phyloP scores from a whole-genome alignment of 2,113 vertebrate species.

The Melanocharis versteri region DNA sequence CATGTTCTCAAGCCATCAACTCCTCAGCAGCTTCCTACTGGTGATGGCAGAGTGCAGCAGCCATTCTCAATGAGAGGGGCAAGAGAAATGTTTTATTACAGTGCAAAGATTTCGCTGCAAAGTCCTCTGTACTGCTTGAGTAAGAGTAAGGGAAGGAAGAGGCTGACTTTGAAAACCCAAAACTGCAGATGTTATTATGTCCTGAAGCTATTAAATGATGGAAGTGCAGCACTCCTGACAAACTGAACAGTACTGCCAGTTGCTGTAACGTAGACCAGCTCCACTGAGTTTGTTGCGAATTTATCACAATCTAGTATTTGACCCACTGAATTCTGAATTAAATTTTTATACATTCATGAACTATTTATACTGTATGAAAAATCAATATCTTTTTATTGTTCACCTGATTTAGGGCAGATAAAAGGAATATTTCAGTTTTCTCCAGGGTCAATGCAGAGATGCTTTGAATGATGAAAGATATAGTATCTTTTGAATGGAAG shows the following conservation, averaged over 20 bases:
- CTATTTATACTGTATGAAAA: background rate
- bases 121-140: background rate
- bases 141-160: background rate
- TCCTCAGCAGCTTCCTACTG: background rate
- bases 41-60: background rate
- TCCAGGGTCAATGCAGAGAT: background rate
- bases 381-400: slow-evolving; percentile 20
- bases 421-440: slow-evolving; percentile 14
- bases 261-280: background rate
- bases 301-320: background rate
- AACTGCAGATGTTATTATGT: background rate
- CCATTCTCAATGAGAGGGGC: background rate
- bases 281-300: background rate
- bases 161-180: background rate
- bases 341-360: background rate
- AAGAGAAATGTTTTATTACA: background rate
- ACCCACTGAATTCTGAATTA: background rate
- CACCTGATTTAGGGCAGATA: slow-evolving; percentile 3
- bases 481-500: background rate
- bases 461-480: background rate
- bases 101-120: background rate
- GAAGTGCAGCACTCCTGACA: background rate
- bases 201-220: background rate
- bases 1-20: background rate
- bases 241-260: background rate